phyloP scores from a whole-genome alignment of 2,113 vertebrate genomes.

The Dromas ardeola region DNA sequence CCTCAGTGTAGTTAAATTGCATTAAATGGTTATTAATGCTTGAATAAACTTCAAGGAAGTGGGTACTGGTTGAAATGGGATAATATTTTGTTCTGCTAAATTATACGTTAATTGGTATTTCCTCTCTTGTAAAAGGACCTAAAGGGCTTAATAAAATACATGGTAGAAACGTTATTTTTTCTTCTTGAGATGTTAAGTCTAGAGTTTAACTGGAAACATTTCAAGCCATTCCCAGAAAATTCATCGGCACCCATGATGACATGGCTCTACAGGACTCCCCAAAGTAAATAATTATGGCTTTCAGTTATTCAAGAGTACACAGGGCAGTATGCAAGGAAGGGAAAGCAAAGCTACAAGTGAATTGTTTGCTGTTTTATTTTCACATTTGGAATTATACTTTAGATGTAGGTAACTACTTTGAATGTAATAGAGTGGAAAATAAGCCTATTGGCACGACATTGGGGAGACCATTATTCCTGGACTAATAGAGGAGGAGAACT shows the following conservation, averaged over 20 bases:
- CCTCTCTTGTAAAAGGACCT: conserved; percentile 84
- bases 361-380: not conserved
- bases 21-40: conserved; percentile 89
- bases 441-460: fast-evolving
- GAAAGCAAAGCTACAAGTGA: fast-evolving
- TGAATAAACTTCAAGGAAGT: conserved; percentile 89
- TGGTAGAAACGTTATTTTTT: conserved; percentile 75
- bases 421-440: fast-evolving
- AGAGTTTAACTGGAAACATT: conserved; percentile 76
- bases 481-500: not conserved
- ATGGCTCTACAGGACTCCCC: conserved; percentile 49
- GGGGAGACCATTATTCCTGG: fast-evolving
- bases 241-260: conserved; percentile 48
- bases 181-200: conserved; percentile 75
- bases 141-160: conserved; percentile 84
- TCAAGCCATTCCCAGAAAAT: conserved; percentile 79
- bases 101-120: conserved; percentile 87
- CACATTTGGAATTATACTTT: not conserved
- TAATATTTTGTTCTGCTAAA: conserved; percentile 88
- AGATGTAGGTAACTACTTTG: not conserved
- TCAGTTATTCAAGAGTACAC: conserved; percentile 6
- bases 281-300: conserved; percentile 65
- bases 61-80: conserved; percentile 83
- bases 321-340: not conserved
- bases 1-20: conserved; percentile 85